A percentile compares a stretch with the other conserved stretches of the same genome.
phyloP scores from a whole-genome alignment of 2,797 vertebrate genomes.

The Cossypha dichroa region DNA sequence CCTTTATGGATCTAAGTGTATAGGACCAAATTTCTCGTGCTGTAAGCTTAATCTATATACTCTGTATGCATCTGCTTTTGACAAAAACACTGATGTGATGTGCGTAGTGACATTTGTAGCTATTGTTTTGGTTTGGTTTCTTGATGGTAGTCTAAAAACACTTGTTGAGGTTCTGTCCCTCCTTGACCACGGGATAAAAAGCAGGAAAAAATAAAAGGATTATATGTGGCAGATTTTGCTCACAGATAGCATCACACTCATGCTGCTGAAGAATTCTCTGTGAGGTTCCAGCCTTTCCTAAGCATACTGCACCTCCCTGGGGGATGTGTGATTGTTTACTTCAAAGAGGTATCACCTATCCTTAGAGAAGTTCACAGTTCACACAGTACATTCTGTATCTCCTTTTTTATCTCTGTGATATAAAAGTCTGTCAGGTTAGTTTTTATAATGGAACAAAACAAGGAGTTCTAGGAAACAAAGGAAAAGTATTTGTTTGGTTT shows the following conservation, averaged over 20 bases:
- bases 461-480: neutral
- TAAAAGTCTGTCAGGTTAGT: neutral
- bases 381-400: neutral
- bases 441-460: neutral
- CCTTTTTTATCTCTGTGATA: neutral
- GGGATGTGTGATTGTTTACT: neutral
- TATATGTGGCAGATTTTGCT: neutral
- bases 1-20: neutral
- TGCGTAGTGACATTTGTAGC: neutral
- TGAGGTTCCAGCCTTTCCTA: neutral
- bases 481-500: slow-evolving; percentile 1
- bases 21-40: neutral
- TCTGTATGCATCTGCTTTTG: neutral
- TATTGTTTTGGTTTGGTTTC: neutral
- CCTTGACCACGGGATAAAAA: neutral
- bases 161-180: neutral
- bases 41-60: neutral
- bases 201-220: neutral
- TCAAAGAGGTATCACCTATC: neutral
- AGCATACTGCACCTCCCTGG: neutral
- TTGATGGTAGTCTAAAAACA: neutral
- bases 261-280: neutral
- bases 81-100: neutral
- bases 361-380: neutral
- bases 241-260: neutral